A percentile compares a stretch with the other conserved stretches of the same genome.
phyloP scores from a whole-genome alignment of 2,888 invertebrate genomes.

The Agapetus fuscipes region DNA sequence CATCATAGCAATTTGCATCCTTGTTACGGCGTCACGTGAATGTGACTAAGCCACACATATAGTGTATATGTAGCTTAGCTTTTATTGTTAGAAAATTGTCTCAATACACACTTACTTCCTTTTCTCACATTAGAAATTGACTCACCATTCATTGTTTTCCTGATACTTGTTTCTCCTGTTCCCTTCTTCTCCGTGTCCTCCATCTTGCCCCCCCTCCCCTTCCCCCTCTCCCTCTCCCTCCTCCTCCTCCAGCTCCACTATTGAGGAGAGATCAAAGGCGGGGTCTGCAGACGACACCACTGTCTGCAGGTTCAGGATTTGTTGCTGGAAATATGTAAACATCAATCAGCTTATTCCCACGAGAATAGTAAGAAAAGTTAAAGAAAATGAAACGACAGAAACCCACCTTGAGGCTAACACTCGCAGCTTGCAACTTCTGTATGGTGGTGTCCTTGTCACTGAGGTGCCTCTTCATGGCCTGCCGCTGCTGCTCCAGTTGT shows the following conservation, averaged over 20 bases:
- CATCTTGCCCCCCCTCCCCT: not conserved
- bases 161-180: not conserved
- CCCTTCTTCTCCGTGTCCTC: not conserved
- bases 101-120: no score
- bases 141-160: not conserved
- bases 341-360: no score
- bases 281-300: constrained; percentile 39
- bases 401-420: constrained; percentile 12
- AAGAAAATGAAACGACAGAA: no score
- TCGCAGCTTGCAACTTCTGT: constrained; percentile 33
- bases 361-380: no score
- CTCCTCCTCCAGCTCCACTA: constrained; percentile 39
- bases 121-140: no score
- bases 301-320: constrained; percentile 41
- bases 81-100: no score
- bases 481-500: constrained; percentile 39
- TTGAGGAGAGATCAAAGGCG: constrained; percentile 41
- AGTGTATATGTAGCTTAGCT: no score
- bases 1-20: no score
- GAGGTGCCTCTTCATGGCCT: constrained; percentile 33
- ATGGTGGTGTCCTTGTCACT: constrained; percentile 39
- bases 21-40: no score
- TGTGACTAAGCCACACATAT: no score
- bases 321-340: constrained; percentile 28
- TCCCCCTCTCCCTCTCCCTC: constrained; percentile 32